Base-by-base conservation (phyloP, 2,888 invertebrate genomes). In the Drosophila subquinaria region DNA sequence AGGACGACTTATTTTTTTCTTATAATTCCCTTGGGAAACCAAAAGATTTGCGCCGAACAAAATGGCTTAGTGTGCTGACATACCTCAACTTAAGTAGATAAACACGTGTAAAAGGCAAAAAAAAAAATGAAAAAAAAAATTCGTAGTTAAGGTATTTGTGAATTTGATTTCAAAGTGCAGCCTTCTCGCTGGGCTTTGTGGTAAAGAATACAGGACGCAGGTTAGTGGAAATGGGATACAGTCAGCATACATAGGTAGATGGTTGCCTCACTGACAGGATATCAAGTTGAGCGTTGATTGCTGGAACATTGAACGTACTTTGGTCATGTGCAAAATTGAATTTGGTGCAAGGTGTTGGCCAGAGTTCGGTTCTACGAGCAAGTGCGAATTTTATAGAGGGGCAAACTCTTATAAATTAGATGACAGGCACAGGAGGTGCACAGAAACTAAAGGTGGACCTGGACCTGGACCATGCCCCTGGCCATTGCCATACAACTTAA, bases 401-500 rank as follows among this genome's bases (percentile, higher is more conserved):
- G 42, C 50, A 50, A 71, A 56, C 85, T 66, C 72, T 84, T 82
- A 82, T 84, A 85, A 88, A 88, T 88, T 80, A 69, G 75, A 69
- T 77, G 83, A 88, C 82, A 83, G 59, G 60, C 70, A 75, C 56
- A 60, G 61, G 27, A 57, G 57, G 50, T 56, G 57, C 36, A 27
- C 6, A 1, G 30, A 30, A 48, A 35, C 42, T 11, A 65, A 20
- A 43, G 61, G n/a, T 63, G 72, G 74, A 59, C 73, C 47, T 63
- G 76, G 68, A 17, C 17, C 17, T 17, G 17, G 17, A 61, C 73
- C 43, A 67, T 53, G 56, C 59, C 48, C 68, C 62, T 50, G 56
- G 65, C 72, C 75, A 76, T 81, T 73, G 82, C 82, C 86, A 85
- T 85, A 85, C 83, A 88, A 83, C 73, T 88, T 81, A 86, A 85